These are phyloP conservation scores for Drosophila heteroneura DNA, from an alignment of 2,888 invertebrate genomes.

Conservation along the genomic window DNA sequence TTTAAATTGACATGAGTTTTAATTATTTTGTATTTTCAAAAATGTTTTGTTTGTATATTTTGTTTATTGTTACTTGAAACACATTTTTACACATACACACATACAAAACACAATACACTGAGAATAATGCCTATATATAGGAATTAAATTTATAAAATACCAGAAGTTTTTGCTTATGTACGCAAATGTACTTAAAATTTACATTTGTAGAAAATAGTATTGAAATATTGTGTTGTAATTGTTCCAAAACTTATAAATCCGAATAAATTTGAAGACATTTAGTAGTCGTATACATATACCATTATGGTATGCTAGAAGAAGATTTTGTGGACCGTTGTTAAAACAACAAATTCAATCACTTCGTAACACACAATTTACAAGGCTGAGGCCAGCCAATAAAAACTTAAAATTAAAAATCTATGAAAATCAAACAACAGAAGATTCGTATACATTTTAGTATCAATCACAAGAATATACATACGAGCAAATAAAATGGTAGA, in stretches of 20 bases:
- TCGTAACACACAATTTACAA: slow-evolving; percentile 49
- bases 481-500: slow-evolving; percentile 56
- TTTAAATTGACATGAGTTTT: slow-evolving; percentile 9
- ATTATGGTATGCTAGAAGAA: slow-evolving; percentile 35
- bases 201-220: slow-evolving; percentile 50
- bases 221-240: slow-evolving; percentile 62
- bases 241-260: slow-evolving; percentile 45
- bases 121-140: slow-evolving; percentile 17
- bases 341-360: slow-evolving; percentile 36
- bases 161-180: slow-evolving; percentile 38
- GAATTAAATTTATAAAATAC: slow-evolving; percentile 13
- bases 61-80: slow-evolving; percentile 43
- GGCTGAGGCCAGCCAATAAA: slow-evolving; percentile 31
- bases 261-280: slow-evolving; percentile 41
- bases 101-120: slow-evolving; percentile 14
- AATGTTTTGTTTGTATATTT: slow-evolving; percentile 11
- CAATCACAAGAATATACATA: slow-evolving; percentile 44
- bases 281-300: slow-evolving; percentile 34
- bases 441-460: slow-evolving; percentile 53
- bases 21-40: slow-evolving; percentile 14
- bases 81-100: slow-evolving; percentile 30
- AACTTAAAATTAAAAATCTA: slow-evolving; percentile 1
- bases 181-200: slow-evolving; percentile 23
- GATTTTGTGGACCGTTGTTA: slow-evolving; percentile 48
- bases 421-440: slow-evolving; percentile 29